phyloP scores from a whole-genome alignment of 2,888 invertebrate species.

The Sturmia bella region DNA sequence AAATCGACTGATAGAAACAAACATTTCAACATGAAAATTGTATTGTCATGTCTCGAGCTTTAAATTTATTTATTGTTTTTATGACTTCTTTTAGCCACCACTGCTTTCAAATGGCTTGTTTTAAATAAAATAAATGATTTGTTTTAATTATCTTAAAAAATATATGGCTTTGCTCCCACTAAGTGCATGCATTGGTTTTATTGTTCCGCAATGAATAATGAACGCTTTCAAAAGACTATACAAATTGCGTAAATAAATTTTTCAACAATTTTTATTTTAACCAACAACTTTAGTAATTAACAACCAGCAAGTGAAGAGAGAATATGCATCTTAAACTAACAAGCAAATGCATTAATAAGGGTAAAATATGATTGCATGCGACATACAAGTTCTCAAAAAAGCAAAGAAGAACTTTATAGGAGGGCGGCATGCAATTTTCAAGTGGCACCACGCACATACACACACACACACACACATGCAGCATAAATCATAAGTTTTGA shows the following conservation, averaged over 20 bases:
- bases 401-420: not conserved
- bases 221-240: not conserved
- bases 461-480: constrained; percentile 3
- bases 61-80: not conserved
- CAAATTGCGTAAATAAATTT: constrained; percentile 55
- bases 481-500: constrained; percentile 27
- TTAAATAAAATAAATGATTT: constrained; percentile 42
- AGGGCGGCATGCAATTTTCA: constrained; percentile 25
- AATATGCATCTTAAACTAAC: constrained; percentile 43
- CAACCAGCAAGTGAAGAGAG: constrained; percentile 18
- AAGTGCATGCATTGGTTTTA: constrained; percentile 13
- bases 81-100: not conserved
- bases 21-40: too few relatives aligned
- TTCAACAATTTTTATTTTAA: constrained; percentile 7
- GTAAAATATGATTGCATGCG: constrained; percentile 30
- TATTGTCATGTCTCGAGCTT: too few relatives aligned
- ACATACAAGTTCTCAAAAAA: constrained; percentile 25
- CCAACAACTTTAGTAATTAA: constrained; percentile 49
- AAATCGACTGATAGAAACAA: not conserved
- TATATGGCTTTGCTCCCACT: constrained; percentile 8
- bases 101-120: constrained; percentile 1
- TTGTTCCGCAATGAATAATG: not conserved
- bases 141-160: constrained; percentile 23
- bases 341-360: constrained; percentile 50
- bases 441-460: constrained; percentile 28